These are phyloP conservation scores for Limnothrissa miodon DNA, from an alignment of 2,113 vertebrate genomes.

Conservation along the genomic window DNA sequence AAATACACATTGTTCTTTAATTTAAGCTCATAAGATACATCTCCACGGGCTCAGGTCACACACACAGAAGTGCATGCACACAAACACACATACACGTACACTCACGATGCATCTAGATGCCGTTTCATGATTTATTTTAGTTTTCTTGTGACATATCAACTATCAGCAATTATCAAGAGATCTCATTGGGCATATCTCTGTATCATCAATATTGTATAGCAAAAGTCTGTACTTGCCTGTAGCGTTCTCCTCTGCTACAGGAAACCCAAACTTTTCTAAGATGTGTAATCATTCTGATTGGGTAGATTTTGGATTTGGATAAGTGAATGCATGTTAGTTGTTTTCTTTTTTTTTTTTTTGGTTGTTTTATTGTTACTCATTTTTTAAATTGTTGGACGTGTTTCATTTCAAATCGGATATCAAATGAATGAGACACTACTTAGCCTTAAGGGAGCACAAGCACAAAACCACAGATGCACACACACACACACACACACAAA, in stretches of 20 bases:
- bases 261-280: conserved; percentile 8
- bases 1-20: conserved; percentile 49
- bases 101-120: background rate
- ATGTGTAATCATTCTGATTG: conserved; percentile 4
- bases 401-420: conserved; percentile 15
- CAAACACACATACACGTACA: conserved; percentile 22
- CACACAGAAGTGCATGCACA: conserved; percentile 5
- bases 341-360: background rate
- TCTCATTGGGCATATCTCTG: conserved; percentile 12
- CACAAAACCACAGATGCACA: background rate
- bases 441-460: conserved; percentile 5
- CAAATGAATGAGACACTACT: conserved; percentile 42
- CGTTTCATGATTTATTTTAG: background rate
- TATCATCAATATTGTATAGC: conserved; percentile 14
- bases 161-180: background rate
- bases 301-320: conserved; percentile 12
- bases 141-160: conserved; percentile 1
- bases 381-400: background rate
- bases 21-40: conserved; percentile 38
- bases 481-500: conserved; percentile 31
- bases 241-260: background rate
- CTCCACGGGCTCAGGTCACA: conserved; percentile 18
- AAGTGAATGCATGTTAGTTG: background rate
- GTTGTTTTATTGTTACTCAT: background rate
- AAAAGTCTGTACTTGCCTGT: conserved; percentile 17